Percentiles rank a stretch among this genome's conserved stretches.
These are phyloP conservation scores for Parambassis ranga DNA, from an alignment of 2,797 vertebrate genomes.

Conservation along the genomic window DNA sequence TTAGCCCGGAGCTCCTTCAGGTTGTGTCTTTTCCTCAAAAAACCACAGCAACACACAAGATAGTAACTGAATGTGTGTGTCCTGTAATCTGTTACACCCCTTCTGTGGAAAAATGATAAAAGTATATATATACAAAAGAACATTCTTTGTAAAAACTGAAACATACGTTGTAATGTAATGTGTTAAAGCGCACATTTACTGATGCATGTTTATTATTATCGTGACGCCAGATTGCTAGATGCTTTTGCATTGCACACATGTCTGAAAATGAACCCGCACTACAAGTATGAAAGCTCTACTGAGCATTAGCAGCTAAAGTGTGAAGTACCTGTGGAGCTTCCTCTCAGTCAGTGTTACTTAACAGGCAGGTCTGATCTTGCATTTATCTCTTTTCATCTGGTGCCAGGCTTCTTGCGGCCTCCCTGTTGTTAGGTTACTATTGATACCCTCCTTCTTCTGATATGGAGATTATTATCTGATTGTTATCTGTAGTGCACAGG, in stretches of 20 bases:
- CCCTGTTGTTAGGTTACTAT: conserved; percentile 30
- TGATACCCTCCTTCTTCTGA: conserved; percentile 38
- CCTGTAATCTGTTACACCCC: not conserved
- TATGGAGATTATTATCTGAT: conserved; percentile 65
- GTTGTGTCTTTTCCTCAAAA: not conserved
- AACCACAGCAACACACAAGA: not conserved
- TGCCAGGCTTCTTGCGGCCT: conserved; percentile 38
- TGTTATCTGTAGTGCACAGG: conserved; percentile 67
- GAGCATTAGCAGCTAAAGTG: not conserved
- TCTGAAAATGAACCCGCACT: not conserved
- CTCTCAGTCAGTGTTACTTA: conserved; percentile 32
- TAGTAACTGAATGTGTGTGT: not conserved
- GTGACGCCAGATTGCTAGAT: no score
- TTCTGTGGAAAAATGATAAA: not conserved
- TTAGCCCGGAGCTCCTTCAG: conserved; percentile 19
- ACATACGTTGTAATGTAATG: no score
- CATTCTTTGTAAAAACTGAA: no score
- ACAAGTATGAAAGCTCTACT: not conserved
- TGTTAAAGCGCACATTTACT: no score
- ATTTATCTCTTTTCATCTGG: conserved; percentile 62
- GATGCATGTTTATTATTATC: no score
- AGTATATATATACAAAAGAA: no score
- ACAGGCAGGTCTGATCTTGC: conserved; percentile 63
- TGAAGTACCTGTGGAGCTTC: conserved; percentile 10
- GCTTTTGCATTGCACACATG: not conserved